Evolutionary conservation across 2,797 vertebrate species (phyloP).

Genomic region (Falco cherrug): DNA sequence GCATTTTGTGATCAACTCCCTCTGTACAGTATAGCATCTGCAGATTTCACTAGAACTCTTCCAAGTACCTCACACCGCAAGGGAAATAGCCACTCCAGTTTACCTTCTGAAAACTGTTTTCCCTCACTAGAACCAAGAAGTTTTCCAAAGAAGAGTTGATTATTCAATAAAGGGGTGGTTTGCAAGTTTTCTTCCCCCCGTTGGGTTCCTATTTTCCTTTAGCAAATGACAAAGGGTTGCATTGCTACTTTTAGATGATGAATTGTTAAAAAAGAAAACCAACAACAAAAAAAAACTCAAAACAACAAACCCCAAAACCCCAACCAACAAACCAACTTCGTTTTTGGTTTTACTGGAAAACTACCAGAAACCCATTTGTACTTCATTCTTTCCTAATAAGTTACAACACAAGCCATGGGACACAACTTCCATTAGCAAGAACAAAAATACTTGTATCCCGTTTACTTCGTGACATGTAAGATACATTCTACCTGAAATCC

Average conservation of each 20-base stretch:
- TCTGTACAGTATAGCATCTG: neutral
- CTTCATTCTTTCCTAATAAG: slow-evolving; percentile 11
- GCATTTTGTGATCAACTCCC: neutral
- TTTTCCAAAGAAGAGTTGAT: neutral
- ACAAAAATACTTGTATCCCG: neutral
- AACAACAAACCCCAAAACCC: too few relatives aligned
- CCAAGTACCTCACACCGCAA: neutral
- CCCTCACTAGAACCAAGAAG: neutral
- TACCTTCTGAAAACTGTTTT: neutral
- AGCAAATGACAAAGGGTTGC: neutral
- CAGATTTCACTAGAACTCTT: neutral
- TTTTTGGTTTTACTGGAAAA: neutral
- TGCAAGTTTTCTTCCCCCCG: fast-evolving
- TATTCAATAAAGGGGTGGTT: neutral
- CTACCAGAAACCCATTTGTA: neutral
- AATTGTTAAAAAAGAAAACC: neutral
- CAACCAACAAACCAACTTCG: neutral
- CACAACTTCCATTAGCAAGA: neutral
- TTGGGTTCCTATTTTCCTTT: neutral
- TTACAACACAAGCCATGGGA: neutral
- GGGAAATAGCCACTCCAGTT: neutral
- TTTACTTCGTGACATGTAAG: neutral
- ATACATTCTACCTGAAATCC: neutral
- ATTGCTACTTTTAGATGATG: neutral
- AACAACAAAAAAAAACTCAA: too few relatives aligned